Percentiles rank a stretch among this genome's conserved stretches.
Evolutionary conservation across 2,888 invertebrate genomes (phyloP).

Genomic region (Tipula unca): DNA sequence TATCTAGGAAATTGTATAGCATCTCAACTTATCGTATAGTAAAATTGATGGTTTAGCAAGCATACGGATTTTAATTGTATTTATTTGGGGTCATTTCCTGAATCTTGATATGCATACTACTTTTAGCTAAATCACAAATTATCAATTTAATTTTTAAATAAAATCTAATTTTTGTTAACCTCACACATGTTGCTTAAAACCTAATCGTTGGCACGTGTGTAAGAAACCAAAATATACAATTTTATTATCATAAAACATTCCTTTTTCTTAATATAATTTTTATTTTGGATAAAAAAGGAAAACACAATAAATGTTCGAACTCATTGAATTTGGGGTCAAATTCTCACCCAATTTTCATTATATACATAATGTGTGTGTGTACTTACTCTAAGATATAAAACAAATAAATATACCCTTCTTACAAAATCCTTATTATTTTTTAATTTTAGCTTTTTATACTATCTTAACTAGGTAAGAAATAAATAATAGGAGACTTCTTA

Average conservation of each 20-base stretch:
- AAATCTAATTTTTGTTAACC: background rate
- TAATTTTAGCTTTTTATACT: background rate
- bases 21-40: no score
- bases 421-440: background rate
- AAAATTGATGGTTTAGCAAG: no score
- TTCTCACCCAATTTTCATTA: background rate
- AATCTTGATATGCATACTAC: no score
- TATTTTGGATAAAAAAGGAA: background rate
- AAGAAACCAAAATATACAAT: background rate
- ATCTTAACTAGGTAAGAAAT: background rate
- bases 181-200: no score
- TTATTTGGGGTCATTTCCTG: no score
- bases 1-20: background rate
- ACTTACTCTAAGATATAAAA: no score
- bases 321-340: background rate
- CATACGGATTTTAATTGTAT: no score
- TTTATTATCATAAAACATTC: no score
- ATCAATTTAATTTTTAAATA: background rate
- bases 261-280: background rate
- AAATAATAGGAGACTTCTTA: background rate
- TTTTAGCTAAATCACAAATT: no score
- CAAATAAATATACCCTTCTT: background rate
- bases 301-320: background rate
- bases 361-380: background rate
- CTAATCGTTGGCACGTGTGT: background rate